These are phyloP conservation scores for Danio jaintianensis DNA, from an alignment of 2,797 vertebrate genomes.

Conservation along the genomic window DNA sequence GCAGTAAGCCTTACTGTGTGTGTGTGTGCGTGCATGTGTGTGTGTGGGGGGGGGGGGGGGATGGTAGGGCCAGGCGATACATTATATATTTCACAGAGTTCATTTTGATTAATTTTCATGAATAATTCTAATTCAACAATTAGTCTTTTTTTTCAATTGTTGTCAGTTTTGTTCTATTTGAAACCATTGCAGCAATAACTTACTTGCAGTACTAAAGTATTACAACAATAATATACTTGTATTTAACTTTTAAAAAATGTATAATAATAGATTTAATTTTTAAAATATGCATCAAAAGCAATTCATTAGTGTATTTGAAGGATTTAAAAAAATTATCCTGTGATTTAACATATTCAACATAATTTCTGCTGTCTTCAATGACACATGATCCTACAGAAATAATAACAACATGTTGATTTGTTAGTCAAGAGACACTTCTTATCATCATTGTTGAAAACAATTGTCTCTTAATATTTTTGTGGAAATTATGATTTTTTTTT, in stretches of 20 bases:
- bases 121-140: too few relatives aligned
- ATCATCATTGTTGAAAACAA: background rate
- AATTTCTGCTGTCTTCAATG: background rate
- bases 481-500: background rate
- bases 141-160: background rate
- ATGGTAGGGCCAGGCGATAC: background rate
- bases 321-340: too few relatives aligned
- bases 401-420: background rate
- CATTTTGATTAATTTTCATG: background rate
- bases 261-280: too few relatives aligned
- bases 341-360: too few relatives aligned
- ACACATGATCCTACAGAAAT: background rate
- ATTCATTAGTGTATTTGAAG: too few relatives aligned
- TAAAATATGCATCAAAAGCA: too few relatives aligned
- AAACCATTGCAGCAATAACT: too few relatives aligned
- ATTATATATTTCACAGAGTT: background rate
- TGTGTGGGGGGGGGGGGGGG: background rate
- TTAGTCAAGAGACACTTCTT: background rate
- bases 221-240: too few relatives aligned
- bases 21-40: background rate
- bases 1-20: constrained; percentile 77
- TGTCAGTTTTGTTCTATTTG: background rate
- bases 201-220: too few relatives aligned
- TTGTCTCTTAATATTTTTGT: background rate
- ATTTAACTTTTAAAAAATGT: too few relatives aligned